Base-by-base conservation (phyloP, 2,113 vertebrate species). In the Takifugu flavidus region DNA sequence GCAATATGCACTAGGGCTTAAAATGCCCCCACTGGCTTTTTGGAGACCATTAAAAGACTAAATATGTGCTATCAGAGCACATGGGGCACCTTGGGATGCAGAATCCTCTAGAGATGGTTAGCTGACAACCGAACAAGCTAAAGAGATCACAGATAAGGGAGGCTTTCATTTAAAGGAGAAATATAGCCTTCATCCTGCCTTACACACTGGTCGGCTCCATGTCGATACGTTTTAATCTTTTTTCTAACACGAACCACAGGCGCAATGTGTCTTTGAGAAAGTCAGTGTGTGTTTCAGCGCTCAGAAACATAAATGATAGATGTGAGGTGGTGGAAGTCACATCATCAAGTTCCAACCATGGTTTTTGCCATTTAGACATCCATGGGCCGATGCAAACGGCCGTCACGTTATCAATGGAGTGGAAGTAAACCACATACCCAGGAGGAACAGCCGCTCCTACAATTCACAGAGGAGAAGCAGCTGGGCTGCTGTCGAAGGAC, bases 351-450 rank as follows among this genome's bases (percentile, higher is more conserved):
- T 62, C 53, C 14, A 12, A 15, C 70, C 31, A n/a, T 46, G 53
- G 74, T 75, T 46, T 60, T 39, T 39, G 7, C 34, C 34, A 39
- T 39, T 39, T 39, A 39, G 34, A 39, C 34, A 39, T 10, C 34
- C 34, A 39, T 39, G 73, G 79, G 47, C 75, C 75, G 67, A 84
- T 80, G 83, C 82, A 77, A 79, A 87, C 85, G 84, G 84, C 79
- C 78, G 83, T 86, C 79, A 72, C 78, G 87, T 86, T 86, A 82
- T 74, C 80, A 82, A 78, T 70, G 70, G 79, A 68, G 83, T 75
- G 78, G 76, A 78, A 86, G 78, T 81, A 84, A 82, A 85, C 76
- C 76, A 82, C 78, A 75, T 75, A 79, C 75, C 81, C 80, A 70
- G 81, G 78, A 82, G 76, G 70, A 60, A 49, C 42, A 6, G 66